Evolutionary conservation across 2,113 vertebrate genomes (phyloP), one percentile per base, ranked within the genome.

Genomic region (Seriola aureovittata): DNA sequence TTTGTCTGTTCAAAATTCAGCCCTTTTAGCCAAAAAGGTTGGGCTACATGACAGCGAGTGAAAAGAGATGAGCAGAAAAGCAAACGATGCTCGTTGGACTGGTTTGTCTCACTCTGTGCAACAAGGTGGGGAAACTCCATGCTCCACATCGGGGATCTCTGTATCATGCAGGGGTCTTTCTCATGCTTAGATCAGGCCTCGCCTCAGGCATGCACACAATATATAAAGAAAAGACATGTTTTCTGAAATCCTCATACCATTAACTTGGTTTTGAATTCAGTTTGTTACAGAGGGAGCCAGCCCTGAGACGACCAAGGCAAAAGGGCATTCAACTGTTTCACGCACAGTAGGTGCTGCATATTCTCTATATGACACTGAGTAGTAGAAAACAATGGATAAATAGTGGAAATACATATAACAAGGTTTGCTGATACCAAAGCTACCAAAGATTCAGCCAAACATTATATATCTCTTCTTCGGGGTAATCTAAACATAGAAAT

Each of bases 361-460:
- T 85, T 85, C 55, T 88, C 82, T 89, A 81, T 84, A 79, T 85
- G 84, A 90, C 81, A 87, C 76, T 77, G 87, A 84, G 82, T 84
- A 91, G 92, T 91, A 92, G 78, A 92, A 91, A 92, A 93, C 23
- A 82, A 89, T 38, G 71, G 80, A 81, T 84, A 82, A 78, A 88
- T 80, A 90, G 82, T 90, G 86, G 89, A 93, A 88, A 87, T 76
- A 89, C 86, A 88, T 92, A 80, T 85, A 90, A 93, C 89, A 91
- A 91, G 92, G 85, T 90, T 85, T 78, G 80, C 92, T 85, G 86
- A 90, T 91, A 93, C 85, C 93, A 91, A 94, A 94, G 92, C 91
- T 94, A 94, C 89, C 89, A 93, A 92, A 94, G 89, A 91, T 82
- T 93, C 91, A 92, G 92, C 83, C 88, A 89, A 92, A 91, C 58